Evolutionary conservation across 2,888 invertebrate species (phyloP).

Genomic region (Hetaerina titia): DNA sequence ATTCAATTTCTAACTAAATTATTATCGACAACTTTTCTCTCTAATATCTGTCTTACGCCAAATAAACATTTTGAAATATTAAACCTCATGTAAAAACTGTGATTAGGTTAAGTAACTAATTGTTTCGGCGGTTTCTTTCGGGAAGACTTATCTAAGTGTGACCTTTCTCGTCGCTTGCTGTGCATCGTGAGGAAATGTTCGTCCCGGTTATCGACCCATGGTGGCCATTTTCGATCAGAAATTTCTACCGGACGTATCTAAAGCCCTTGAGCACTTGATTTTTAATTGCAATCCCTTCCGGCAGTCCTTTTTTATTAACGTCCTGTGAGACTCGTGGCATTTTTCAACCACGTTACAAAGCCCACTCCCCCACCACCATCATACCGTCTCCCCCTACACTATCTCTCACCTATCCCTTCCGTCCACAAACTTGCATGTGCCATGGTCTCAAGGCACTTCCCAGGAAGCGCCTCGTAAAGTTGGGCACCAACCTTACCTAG

Average conservation of each 20-base stretch:
- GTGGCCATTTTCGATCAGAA: neutral
- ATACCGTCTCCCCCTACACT: neutral
- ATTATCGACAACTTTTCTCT: no score
- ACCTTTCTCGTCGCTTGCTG: neutral
- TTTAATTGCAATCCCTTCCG: slow-evolving; percentile 45
- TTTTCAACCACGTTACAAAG: neutral
- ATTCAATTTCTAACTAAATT: no score
- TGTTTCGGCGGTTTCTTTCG: no score
- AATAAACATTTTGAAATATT: no score
- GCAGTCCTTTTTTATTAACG: slow-evolving; percentile 24
- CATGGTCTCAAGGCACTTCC: neutral
- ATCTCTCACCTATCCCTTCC: neutral
- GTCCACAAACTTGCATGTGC: neutral
- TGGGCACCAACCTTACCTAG: neutral
- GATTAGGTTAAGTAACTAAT: no score
- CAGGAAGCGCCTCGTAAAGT: slow-evolving; percentile 4
- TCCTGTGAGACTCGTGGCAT: neutral
- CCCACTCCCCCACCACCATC: neutral
- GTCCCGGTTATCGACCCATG: neutral
- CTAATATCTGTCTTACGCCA: no score
- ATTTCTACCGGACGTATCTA: neutral
- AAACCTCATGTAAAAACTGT: no score
- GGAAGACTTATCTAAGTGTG: no score
- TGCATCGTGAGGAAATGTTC: neutral
- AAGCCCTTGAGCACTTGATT: slow-evolving; percentile 25